phyloP scores from a whole-genome alignment of 2,888 invertebrate species.

The Drosophila nr. perissopoda region DNA sequence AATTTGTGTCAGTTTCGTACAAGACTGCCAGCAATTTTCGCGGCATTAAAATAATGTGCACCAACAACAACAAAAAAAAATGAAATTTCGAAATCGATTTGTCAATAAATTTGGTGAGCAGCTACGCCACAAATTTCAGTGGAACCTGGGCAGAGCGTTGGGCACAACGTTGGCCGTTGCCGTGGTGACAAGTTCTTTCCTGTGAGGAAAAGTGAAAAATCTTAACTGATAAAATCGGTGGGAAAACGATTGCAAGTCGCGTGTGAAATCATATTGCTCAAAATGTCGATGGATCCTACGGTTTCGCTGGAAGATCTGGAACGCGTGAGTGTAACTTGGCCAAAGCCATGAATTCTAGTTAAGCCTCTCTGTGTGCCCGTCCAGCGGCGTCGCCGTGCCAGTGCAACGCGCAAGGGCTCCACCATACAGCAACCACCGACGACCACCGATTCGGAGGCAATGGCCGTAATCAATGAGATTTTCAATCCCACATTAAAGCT shows the following conservation, averaged over 20 bases:
- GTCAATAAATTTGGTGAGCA: constrained; percentile 79
- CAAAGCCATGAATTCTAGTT: not conserved
- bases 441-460: constrained; percentile 79
- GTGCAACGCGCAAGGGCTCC: constrained; percentile 75
- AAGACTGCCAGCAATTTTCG: constrained; percentile 59
- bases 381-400: constrained; percentile 81
- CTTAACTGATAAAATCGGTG: constrained; percentile 4
- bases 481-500: constrained; percentile 84
- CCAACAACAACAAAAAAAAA: constrained; percentile 31
- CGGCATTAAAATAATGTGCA: constrained; percentile 38
- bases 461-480: constrained; percentile 84
- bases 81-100: constrained; percentile 77
- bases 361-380: not conserved
- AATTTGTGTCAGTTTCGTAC: constrained; percentile 74
- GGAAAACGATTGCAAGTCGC: constrained; percentile 1
- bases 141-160: constrained; percentile 75
- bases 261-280: constrained; percentile 11
- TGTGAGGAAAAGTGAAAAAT: constrained; percentile 17
- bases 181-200: constrained; percentile 29
- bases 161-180: constrained; percentile 63
- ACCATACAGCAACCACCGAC: constrained; percentile 62
- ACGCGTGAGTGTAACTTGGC: constrained; percentile 70
- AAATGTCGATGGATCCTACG: constrained; percentile 82
- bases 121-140: constrained; percentile 71
- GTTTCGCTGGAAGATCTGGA: constrained; percentile 82